Evolutionary conservation across 2,113 vertebrate species (phyloP).

Genomic region (Cololabis saira): DNA sequence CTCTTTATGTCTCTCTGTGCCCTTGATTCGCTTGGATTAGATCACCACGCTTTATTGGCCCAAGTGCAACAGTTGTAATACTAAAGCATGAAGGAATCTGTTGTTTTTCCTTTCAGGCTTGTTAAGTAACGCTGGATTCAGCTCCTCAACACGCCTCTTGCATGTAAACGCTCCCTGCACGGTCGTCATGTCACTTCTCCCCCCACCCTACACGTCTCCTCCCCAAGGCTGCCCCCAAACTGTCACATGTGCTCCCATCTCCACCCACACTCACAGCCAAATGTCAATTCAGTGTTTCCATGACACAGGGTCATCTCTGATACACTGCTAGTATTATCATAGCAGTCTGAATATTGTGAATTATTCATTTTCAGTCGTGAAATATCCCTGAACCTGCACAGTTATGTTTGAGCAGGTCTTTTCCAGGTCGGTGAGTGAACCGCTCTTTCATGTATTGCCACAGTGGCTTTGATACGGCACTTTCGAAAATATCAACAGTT

Average conservation of each 20-base stretch:
- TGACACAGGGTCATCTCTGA: constrained; percentile 46
- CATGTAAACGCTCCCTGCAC: constrained; percentile 62
- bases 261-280: constrained; percentile 46
- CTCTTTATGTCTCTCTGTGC: constrained; percentile 11
- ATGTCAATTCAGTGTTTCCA: constrained; percentile 65
- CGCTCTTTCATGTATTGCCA: too few relatives aligned
- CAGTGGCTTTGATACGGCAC: too few relatives aligned
- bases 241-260: constrained; percentile 75
- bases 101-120: background rate
- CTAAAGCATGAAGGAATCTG: constrained; percentile 3
- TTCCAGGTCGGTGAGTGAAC: too few relatives aligned
- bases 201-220: constrained; percentile 25
- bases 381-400: background rate
- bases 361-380: background rate
- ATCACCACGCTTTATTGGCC: constrained; percentile 22
- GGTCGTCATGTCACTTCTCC: constrained; percentile 38
- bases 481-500: too few relatives aligned
- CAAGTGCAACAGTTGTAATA: constrained; percentile 3
- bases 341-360: constrained; percentile 2
- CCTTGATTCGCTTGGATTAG: background rate
- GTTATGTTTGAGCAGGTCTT: too few relatives aligned
- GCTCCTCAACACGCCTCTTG: constrained; percentile 44
- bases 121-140: constrained; percentile 1
- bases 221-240: constrained; percentile 75
- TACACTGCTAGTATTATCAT: constrained; percentile 16